Evolutionary conservation across 2,888 invertebrate genomes (phyloP).

Genomic region (Deilephila elpenor): DNA sequence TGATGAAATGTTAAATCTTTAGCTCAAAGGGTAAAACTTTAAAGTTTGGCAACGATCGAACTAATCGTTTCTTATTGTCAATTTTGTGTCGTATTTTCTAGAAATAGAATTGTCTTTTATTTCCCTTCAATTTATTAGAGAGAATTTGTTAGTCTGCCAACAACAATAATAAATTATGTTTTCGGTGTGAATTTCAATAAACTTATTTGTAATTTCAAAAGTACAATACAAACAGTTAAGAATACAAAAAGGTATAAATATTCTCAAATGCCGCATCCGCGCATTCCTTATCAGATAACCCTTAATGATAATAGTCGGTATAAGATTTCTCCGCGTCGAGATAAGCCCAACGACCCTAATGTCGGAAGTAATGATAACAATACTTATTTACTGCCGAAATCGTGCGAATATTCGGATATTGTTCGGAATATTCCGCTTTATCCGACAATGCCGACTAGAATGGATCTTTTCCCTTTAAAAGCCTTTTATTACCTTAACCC

Average conservation of each 20-base stretch:
- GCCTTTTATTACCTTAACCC: not conserved
- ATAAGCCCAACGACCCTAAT: slow-evolving; percentile 47
- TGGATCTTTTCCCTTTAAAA: not conserved
- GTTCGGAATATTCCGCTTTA: not conserved
- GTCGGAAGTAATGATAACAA: slow-evolving; percentile 48
- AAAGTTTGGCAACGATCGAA: no score
- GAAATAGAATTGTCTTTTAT: no score
- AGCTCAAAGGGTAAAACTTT: no score
- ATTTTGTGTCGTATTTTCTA: no score
- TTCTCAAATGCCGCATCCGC: slow-evolving; percentile 12
- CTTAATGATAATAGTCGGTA: slow-evolving; percentile 40
- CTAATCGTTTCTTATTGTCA: no score
- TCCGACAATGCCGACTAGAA: slow-evolving; percentile 15
- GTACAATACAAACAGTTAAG: not conserved
- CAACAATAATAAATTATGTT: no score
- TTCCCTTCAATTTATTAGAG: no score
- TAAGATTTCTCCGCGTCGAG: slow-evolving; percentile 48
- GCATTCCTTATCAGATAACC: not conserved
- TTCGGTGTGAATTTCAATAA: no score
- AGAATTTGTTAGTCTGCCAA: no score
- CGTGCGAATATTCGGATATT: slow-evolving; percentile 18
- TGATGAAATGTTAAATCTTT: no score
- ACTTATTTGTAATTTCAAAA: not conserved
- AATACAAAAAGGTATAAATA: not conserved
- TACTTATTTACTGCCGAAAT: slow-evolving; percentile 45